Conservation (phyloP, 2,797 vertebrate genomes). For the Leucoraja ocellata region DNA sequence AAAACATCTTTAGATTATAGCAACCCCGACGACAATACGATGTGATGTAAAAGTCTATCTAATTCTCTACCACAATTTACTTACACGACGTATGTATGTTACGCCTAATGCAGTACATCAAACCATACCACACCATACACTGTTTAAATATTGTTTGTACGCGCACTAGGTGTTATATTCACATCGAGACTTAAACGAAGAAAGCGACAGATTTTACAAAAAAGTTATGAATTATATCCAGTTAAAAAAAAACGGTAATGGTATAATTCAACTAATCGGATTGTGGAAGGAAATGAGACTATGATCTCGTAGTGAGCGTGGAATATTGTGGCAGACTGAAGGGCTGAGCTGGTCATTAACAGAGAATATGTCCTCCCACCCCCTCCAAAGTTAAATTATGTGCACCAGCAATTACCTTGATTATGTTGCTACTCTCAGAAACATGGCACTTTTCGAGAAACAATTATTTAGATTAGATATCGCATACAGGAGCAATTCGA, state of each 20-base stretch:
- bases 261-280: not conserved
- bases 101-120: not conserved
- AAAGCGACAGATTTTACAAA: not conserved
- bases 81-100: not conserved
- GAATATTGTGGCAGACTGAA: not conserved
- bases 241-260: not conserved
- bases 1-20: not conserved
- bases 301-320: too few relatives aligned
- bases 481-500: not conserved
- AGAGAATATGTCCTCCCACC: too few relatives aligned
- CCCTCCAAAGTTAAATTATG: not conserved
- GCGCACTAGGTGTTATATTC: not conserved
- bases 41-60: not conserved
- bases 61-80: not conserved
- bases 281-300: not conserved
- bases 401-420: not conserved
- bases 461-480: too few relatives aligned
- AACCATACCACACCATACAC: not conserved
- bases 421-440: not conserved
- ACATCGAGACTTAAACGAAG: not conserved
- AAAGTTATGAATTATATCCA: too few relatives aligned
- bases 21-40: not conserved
- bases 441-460: not conserved
- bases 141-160: not conserved
- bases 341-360: not conserved